Conservation (phyloP, 2,888 invertebrate species). For the Xestia sexstrigata region DNA sequence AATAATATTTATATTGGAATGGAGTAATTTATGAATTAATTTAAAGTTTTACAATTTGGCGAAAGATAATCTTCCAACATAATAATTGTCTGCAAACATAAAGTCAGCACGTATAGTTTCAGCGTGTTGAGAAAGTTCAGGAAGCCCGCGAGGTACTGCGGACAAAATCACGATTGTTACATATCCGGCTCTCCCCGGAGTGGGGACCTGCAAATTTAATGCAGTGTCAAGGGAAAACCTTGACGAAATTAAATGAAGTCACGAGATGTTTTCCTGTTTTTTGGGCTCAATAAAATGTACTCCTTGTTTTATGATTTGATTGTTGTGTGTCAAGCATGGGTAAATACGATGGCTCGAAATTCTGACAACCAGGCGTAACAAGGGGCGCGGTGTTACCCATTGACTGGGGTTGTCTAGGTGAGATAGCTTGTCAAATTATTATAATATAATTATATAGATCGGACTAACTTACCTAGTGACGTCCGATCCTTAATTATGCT, state of each 20-base stretch:
- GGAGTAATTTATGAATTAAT: neutral
- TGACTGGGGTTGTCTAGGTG: too few species aligned
- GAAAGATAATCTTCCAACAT: neutral
- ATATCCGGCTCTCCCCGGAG: slow-evolving; percentile 5
- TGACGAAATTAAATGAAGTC: slow-evolving; percentile 12
- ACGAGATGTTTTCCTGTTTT: neutral
- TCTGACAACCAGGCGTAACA: neutral
- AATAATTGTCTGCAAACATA: neutral
- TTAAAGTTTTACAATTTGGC: neutral
- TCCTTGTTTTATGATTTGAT: neutral
- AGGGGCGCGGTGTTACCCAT: neutral
- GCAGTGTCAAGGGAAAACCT: slow-evolving; percentile 15
- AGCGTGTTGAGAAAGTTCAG: slow-evolving; percentile 22
- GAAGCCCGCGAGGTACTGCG: slow-evolving; percentile 31
- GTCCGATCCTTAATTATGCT: too few species aligned
- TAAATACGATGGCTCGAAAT: neutral
- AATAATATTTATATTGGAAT: too few species aligned
- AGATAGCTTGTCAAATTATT: too few species aligned
- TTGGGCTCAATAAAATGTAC: neutral
- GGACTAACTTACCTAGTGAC: too few species aligned
- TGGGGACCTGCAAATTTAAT: slow-evolving; percentile 25
- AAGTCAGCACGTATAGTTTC: slow-evolving; percentile 9
- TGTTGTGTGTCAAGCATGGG: neutral
- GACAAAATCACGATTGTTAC: slow-evolving; percentile 17
- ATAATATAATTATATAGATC: too few species aligned